Evolutionary conservation across 2,888 invertebrate species (phyloP).

Genomic region (Willowsia nigromaculata): DNA sequence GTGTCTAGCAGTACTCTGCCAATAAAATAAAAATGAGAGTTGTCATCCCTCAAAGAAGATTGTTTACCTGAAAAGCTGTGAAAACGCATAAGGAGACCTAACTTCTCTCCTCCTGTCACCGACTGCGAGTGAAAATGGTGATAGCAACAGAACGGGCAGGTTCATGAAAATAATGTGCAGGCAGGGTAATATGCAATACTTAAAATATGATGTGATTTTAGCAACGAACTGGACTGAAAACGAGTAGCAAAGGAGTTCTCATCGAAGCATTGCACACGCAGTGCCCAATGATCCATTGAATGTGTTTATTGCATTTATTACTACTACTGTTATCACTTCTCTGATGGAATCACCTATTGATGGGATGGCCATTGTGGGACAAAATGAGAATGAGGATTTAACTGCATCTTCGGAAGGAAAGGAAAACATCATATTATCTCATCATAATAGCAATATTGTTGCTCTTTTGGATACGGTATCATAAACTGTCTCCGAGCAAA

Average conservation of each 20-base stretch:
- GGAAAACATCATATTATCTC: slow-evolving; percentile 3
- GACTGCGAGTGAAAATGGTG: not conserved
- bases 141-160: no score
- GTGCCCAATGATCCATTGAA: slow-evolving; percentile 25
- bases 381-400: slow-evolving; percentile 10
- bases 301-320: slow-evolving; percentile 45
- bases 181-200: not conserved
- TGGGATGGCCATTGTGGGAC: not conserved
- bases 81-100: not conserved
- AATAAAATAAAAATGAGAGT: not conserved
- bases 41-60: not conserved
- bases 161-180: not conserved
- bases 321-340: slow-evolving; percentile 40
- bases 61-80: not conserved
- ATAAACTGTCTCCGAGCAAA: slow-evolving; percentile 51
- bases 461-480: not conserved
- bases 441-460: not conserved
- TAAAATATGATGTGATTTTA: not conserved
- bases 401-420: slow-evolving; percentile 39
- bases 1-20: slow-evolving; percentile 45
- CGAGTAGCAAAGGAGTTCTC: not conserved
- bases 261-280: not conserved
- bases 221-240: not conserved
- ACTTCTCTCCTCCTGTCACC: not conserved
- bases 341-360: not conserved